A percentile compares a stretch with the other conserved stretches of the same genome.
These are phyloP conservation scores for Magallana gigas DNA, from an alignment of 1,140 invertebrate species.

Conservation along the genomic window DNA sequence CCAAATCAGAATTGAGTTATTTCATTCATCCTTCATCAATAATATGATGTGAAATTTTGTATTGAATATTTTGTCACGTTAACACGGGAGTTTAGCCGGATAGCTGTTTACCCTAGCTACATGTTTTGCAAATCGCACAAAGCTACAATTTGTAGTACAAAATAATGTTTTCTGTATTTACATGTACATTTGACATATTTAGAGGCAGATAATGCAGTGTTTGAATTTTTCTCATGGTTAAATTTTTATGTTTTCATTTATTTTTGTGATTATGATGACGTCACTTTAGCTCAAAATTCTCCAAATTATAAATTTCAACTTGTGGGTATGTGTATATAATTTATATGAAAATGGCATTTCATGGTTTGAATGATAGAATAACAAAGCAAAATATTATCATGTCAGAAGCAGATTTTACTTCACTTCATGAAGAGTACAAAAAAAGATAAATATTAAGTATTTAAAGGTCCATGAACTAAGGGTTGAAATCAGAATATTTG, in stretches of 20 bases:
- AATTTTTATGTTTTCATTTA: no score
- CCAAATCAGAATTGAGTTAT: no score
- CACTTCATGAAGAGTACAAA: not conserved
- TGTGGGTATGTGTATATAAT: not conserved
- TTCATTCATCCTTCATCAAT: not conserved
- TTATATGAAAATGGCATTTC: constrained; percentile 6
- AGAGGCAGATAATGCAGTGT: no score
- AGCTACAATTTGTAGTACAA: not conserved
- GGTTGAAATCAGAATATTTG: no score
- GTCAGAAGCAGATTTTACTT: not conserved
- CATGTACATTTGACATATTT: no score
- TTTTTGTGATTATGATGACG: not conserved
- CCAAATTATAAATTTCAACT: not conserved
- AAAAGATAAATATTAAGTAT: constrained; percentile 3
- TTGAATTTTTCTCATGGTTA: no score
- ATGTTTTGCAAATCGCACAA: not conserved
- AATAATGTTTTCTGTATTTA: not conserved
- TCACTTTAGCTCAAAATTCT: not conserved
- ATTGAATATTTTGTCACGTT: constrained; percentile 6
- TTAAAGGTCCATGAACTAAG: no score
- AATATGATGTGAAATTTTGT: constrained; percentile 7
- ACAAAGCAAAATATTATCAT: constrained; percentile 7
- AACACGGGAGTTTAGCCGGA: not conserved
- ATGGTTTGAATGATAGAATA: constrained; percentile 6
- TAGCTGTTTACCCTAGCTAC: not conserved